These are phyloP conservation scores for Drosophila ironensis DNA, from an alignment of 1,140 invertebrate species.

Conservation along the genomic window DNA sequence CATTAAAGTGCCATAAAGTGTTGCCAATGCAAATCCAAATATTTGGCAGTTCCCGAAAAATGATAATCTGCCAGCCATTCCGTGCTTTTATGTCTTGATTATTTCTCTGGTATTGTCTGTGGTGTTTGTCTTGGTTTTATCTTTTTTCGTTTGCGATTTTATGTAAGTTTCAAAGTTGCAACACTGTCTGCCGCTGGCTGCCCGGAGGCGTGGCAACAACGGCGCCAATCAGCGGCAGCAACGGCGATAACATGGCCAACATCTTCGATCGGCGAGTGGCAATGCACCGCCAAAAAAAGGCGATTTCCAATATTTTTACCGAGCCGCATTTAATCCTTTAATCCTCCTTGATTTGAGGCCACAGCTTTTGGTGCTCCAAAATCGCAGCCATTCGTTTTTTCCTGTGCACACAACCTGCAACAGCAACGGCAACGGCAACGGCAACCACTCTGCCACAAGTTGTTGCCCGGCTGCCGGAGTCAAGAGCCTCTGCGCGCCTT, in stretches of 20 bases:
- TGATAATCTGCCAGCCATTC: slow-evolving; percentile 11
- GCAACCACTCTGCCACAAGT: slow-evolving; percentile 3
- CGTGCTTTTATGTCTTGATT: slow-evolving; percentile 12
- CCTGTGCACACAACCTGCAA: not conserved
- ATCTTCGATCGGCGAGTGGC: not conserved
- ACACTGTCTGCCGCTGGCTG: not conserved
- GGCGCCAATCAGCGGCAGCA: slow-evolving; percentile 32
- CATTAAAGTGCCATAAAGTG: slow-evolving; percentile 23
- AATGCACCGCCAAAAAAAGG: not conserved
- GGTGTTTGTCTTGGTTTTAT: not conserved
- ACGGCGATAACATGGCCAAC: slow-evolving; percentile 31
- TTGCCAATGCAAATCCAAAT: slow-evolving; percentile 17
- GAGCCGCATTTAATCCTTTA: too few relatives aligned
- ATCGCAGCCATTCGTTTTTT: not conserved
- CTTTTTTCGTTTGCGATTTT: not conserved
- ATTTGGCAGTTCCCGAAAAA: slow-evolving; percentile 26
- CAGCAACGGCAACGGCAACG: slow-evolving; percentile 4
- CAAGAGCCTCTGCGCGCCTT: slow-evolving; percentile 25
- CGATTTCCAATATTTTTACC: not conserved
- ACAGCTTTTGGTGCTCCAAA: too few relatives aligned
- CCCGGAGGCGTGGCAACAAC: slow-evolving; percentile 41
- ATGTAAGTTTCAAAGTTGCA: slow-evolving; percentile 35
- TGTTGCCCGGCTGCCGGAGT: not conserved
- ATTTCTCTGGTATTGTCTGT: too few relatives aligned
- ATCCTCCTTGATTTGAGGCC: too few relatives aligned